Conservation (phyloP, 2,113 vertebrate species). For the Plestiodon gilberti region DNA sequence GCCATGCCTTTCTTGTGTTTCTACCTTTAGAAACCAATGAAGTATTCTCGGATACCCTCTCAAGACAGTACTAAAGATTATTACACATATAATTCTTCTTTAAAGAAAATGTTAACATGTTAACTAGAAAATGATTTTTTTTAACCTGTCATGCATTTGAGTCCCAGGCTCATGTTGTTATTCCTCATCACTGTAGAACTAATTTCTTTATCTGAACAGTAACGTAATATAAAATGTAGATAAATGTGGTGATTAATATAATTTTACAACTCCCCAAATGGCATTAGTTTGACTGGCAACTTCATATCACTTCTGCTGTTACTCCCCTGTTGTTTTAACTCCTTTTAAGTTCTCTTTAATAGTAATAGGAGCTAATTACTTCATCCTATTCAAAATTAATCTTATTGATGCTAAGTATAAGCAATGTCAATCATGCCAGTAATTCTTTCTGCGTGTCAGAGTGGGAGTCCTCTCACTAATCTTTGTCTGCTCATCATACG, state of each 20-base stretch:
- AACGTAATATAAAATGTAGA: conserved; percentile 28
- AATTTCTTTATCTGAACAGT: conserved; percentile 4
- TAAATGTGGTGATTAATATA: conserved; percentile 1
- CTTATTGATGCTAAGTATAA: not conserved
- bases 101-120: conserved; percentile 19
- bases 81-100: conserved; percentile 51
- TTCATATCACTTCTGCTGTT: conserved; percentile 10
- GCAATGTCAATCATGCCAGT: not conserved
- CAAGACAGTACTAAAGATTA: conserved; percentile 55
- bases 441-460: not conserved
- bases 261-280: not conserved
- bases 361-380: not conserved
- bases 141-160: conserved; percentile 15
- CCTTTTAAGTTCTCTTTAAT: not conserved
- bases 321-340: not conserved
- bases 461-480: not conserved
- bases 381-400: conserved; percentile 5
- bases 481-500: not conserved
- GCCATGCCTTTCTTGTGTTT: conserved; percentile 28
- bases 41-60: conserved; percentile 53
- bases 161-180: not conserved
- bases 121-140: conserved; percentile 53
- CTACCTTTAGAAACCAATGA: conserved; percentile 22
- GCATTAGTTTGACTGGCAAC: not conserved
- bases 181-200: not conserved